Conservation (phyloP, 2,113 vertebrate genomes). For the Zosterops hypoxanthus region DNA sequence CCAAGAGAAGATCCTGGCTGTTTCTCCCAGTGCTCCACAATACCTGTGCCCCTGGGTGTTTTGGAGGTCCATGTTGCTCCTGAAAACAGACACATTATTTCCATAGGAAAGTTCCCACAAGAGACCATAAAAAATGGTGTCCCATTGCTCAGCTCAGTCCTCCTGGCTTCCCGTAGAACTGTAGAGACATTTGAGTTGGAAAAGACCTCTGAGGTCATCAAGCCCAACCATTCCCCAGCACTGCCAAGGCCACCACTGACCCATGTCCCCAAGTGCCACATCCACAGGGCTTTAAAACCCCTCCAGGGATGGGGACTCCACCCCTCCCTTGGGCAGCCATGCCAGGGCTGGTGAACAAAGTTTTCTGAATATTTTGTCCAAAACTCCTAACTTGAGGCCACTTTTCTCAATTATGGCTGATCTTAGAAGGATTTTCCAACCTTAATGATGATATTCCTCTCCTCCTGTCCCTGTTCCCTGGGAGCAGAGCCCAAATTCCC, state of each 20-base stretch:
- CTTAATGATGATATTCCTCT: not conserved
- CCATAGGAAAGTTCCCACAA: not conserved
- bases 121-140: not conserved
- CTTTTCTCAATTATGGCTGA: not conserved
- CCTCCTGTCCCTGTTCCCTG: fast-evolving
- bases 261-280: not conserved
- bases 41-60: fast-evolving
- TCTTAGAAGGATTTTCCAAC: not conserved
- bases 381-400: too few relatives aligned
- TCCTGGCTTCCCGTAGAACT: not conserved
- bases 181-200: not conserved
- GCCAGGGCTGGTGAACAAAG: not conserved
- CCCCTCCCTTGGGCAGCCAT: not conserved
- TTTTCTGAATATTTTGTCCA: too few relatives aligned
- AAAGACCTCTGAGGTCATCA: not conserved
- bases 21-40: not conserved
- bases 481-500: not conserved
- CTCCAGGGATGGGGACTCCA: not conserved
- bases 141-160: not conserved
- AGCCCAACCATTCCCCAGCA: not conserved
- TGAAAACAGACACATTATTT: not conserved
- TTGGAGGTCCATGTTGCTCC: not conserved
- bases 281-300: not conserved
- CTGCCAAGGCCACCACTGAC: not conserved
- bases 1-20: not conserved